Evolutionary conservation across 35 echinoderm and acorn worm species (phyloP).

Genomic region (Apostichopus parvimensis): DNA sequence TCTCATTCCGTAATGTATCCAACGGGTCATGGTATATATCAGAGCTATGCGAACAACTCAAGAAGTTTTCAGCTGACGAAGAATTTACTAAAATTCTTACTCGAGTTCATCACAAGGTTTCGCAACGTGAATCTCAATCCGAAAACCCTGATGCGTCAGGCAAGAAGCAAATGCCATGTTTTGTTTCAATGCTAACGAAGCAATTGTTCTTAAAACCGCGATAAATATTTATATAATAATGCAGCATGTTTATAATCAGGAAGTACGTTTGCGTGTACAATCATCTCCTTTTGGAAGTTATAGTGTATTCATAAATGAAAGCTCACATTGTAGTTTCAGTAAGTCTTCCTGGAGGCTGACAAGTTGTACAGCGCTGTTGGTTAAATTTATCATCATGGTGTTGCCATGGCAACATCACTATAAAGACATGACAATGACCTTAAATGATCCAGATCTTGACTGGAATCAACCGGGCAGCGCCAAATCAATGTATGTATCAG

Average conservation of each 20-base stretch:
- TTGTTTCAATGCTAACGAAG: conserved; percentile 92
- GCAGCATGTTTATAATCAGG: neutral
- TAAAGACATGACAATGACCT: too few relatives aligned
- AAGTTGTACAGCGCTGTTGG: too few relatives aligned
- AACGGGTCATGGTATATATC: conserved; percentile 93
- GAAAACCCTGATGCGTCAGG: conserved; percentile 65
- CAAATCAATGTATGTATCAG: too few relatives aligned
- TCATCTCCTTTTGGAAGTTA: too few relatives aligned
- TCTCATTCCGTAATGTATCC: conserved; percentile 75
- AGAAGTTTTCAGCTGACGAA: conserved; percentile 55
- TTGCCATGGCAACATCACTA: too few relatives aligned
- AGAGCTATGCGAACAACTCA: conserved; percentile 64
- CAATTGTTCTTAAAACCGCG: conserved; percentile 65
- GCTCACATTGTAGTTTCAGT: too few relatives aligned
- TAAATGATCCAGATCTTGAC: too few relatives aligned
- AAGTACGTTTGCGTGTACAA: neutral
- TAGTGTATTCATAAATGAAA: too few relatives aligned
- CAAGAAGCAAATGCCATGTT: conserved; percentile 98
- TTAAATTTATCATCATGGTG: too few relatives aligned
- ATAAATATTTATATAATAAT: neutral
- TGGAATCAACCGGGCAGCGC: too few relatives aligned
- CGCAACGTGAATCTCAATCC: conserved; percentile 61
- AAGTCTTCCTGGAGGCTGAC: too few relatives aligned
- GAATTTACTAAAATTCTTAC: conserved; percentile 85
- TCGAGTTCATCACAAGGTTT: conserved; percentile 70